Evolutionary conservation across 2,113 vertebrate genomes (phyloP), one percentile per base, ranked within the genome.

Genomic region (Rhinichthys klamathensis): DNA sequence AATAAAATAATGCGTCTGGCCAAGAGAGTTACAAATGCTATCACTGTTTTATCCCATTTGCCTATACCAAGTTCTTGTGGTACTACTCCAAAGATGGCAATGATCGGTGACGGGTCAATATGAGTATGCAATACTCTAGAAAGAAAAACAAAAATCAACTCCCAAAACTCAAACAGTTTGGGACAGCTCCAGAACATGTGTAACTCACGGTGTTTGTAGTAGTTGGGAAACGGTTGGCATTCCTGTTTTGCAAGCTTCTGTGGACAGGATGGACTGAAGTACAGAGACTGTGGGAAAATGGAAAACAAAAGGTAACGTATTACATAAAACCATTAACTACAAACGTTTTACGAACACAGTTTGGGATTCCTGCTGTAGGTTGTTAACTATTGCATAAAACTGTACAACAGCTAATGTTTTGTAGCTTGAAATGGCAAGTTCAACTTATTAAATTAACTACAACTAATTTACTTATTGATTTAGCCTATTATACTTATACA

Each of bases 251-350:
- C 96, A 95, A 88, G 98, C 97, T 85, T 99, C 98, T 84, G 96
- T 93, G 88, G 98, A 98, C 93, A 99, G 93, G 90, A 98, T 96
- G 92, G 97, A 98, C 95, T 97, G 97, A 93, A 99, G 93, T 83
- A 99, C 97, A 21, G 97, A 95, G 87, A 96, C 98, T 99, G 91
- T n/a, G 72, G 76, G 54, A 80, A 80, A 60, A 32, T 13, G 38
- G 51, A 32, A 61, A 35, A 60, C 76, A 79, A 60, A 15, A 0
- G 15, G 49, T 56, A 21, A 35, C 9, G 2, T 3, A 76, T 76
- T 76, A 76, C 46, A 32, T 16, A 54, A 76, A 76, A 74, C 6
- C 41, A 46, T 27, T 21, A 76, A 32, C 49, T 41, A 41, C 21
- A 41, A 3, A 41, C 18, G 2, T 23, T 23, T 70, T 35, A 70